These are phyloP conservation scores for Platysternon megacephalum DNA, from an alignment of 2,113 vertebrate species.

Conservation along the genomic window DNA sequence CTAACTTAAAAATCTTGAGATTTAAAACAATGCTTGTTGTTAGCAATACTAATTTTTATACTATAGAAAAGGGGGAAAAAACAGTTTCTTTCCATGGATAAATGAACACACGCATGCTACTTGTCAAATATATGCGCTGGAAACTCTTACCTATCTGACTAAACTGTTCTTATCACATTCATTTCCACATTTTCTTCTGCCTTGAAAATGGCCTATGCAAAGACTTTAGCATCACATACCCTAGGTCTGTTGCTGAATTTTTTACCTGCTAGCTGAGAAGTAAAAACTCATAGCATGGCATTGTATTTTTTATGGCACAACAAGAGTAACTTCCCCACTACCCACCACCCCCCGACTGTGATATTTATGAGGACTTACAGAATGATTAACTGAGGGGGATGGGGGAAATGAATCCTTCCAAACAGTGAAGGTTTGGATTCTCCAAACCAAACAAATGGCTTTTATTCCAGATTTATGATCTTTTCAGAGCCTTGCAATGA, in stretches of 20 bases:
- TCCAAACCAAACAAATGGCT: constrained; percentile 61
- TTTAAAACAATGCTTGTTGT: not conserved
- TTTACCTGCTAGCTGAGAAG: constrained; percentile 44
- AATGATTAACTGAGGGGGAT: constrained; percentile 62
- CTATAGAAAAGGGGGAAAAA: not conserved
- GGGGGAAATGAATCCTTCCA: constrained; percentile 70
- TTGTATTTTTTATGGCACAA: constrained; percentile 37
- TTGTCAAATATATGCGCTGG: not conserved
- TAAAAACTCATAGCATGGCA: constrained; percentile 38
- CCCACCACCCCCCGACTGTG: constrained; percentile 28
- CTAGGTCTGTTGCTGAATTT: not conserved
- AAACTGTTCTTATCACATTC: not conserved
- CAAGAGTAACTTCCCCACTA: constrained; percentile 43
- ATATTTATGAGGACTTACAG: constrained; percentile 65
- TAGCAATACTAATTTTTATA: not conserved
- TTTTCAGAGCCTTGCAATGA: constrained; percentile 45
- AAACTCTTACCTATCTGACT: not conserved
- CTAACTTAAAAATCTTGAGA: too few relatives aligned
- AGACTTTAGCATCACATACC: not conserved
- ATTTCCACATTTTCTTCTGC: not conserved
- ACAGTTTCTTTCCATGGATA: not conserved
- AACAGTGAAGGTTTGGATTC: constrained; percentile 61
- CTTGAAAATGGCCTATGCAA: constrained; percentile 1
- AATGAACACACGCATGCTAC: not conserved
- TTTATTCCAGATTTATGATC: constrained; percentile 65